These are phyloP conservation scores for Plutella xylostella DNA, from an alignment of 2,888 invertebrate genomes.

Conservation along the genomic window DNA sequence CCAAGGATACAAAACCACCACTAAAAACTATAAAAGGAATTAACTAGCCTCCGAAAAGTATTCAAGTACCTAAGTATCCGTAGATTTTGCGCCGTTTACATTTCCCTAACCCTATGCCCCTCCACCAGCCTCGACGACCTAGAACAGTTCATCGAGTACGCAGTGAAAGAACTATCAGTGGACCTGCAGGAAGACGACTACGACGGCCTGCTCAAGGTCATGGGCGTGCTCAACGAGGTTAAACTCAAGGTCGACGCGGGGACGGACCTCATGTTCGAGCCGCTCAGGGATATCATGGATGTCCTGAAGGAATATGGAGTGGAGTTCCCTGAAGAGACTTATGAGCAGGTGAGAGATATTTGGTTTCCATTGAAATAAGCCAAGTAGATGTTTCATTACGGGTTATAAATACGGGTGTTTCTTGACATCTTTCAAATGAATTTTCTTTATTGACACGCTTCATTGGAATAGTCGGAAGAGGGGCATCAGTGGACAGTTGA, in stretches of 20 bases:
- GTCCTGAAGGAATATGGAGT: slow-evolving; percentile 88
- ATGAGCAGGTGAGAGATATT: slow-evolving; percentile 71
- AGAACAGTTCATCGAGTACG: slow-evolving; percentile 81
- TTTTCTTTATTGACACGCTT: no score
- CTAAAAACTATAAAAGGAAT: no score
- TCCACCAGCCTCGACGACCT: slow-evolving; percentile 82
- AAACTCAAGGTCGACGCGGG: slow-evolving; percentile 71
- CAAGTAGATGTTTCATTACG: no score
- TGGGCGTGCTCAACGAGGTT: slow-evolving; percentile 88
- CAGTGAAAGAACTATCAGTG: slow-evolving; percentile 77
- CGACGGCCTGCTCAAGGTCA: slow-evolving; percentile 83
- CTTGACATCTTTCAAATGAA: no score
- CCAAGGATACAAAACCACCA: no score
- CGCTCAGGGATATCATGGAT: slow-evolving; percentile 86
- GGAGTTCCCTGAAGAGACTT: slow-evolving; percentile 83
- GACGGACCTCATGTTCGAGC: slow-evolving; percentile 92
- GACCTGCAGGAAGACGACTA: slow-evolving; percentile 88
- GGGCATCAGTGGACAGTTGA: no score
- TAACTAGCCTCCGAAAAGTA: no score
- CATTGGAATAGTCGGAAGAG: no score
- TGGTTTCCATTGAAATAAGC: not conserved
- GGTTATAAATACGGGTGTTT: no score
- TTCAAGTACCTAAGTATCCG: no score
- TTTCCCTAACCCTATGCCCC: no score
- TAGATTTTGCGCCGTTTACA: no score